Conservation (phyloP, 1,140 invertebrate genomes). For the Tetranychus urticae region DNA sequence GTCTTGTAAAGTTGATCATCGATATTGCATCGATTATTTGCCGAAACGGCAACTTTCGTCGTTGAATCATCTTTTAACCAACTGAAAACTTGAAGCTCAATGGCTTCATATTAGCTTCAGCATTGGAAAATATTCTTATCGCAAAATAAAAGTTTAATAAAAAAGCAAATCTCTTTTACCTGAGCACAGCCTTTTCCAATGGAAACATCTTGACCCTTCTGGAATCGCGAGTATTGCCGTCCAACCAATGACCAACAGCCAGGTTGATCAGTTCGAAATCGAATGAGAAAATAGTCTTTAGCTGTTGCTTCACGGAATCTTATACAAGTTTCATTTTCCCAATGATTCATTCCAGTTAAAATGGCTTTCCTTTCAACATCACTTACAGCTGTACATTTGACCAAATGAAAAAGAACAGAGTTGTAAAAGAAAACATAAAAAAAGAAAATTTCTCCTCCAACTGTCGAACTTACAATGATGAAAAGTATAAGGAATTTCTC, state of each 20-base stretch:
- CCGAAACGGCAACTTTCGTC: no score
- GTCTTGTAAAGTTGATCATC: no score
- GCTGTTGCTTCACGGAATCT: constrained; percentile 9
- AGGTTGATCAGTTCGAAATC: constrained; percentile 9
- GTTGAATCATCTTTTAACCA: no score
- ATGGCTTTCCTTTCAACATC: constrained; percentile 5
- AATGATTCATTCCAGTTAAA: constrained; percentile 12
- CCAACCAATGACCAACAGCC: constrained; percentile 13
- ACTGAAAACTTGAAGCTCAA: no score
- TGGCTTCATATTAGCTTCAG: no score
- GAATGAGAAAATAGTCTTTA: constrained; percentile 5
- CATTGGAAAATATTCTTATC: background rate
- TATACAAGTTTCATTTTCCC: constrained; percentile 14
- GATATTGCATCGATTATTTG: no score
- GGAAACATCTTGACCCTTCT: constrained; percentile 11
- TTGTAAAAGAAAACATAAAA: background rate
- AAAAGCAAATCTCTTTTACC: constrained; percentile 2
- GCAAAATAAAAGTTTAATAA: background rate
- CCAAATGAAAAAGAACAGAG: no score
- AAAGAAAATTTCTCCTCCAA: background rate
- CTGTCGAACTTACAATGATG: constrained; percentile 8
- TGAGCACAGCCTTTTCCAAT: constrained; percentile 10
- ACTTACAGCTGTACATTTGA: constrained; percentile 3
- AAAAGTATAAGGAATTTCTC: constrained; percentile 8
- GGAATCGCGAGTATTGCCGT: background rate